Conservation (phyloP, 1,140 invertebrate genomes). For the Berghia stephanieae region DNA sequence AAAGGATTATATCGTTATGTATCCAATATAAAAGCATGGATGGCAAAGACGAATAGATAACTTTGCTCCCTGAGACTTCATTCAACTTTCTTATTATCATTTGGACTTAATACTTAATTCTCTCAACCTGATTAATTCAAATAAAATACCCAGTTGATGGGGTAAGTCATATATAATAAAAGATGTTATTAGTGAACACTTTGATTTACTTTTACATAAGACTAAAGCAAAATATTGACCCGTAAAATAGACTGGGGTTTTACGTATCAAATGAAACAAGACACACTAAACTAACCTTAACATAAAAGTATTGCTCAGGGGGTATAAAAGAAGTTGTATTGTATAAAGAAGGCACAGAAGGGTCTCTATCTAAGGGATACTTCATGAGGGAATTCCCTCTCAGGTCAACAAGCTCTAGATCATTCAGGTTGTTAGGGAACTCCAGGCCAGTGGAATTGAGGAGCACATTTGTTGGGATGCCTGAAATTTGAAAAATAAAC, state of each 20-base stretch:
- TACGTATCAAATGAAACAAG: conserved; percentile 12
- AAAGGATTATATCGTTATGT: no score
- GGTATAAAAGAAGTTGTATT: conserved; percentile 55
- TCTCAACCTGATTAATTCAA: no score
- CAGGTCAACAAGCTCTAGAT: conserved; percentile 69
- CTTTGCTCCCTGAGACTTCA: no score
- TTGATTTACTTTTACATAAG: background rate
- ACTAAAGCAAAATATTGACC: background rate
- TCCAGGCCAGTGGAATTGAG: conserved; percentile 68
- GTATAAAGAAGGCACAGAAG: conserved; percentile 64
- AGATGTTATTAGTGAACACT: no score
- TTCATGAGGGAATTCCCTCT: conserved; percentile 66
- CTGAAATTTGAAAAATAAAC: conserved; percentile 58
- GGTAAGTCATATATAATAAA: no score
- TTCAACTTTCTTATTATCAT: no score
- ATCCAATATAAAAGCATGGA: no score
- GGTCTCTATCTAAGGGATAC: conserved; percentile 61
- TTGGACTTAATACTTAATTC: no score
- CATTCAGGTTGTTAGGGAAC: conserved; percentile 60
- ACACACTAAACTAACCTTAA: conserved; percentile 64
- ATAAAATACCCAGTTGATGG: background rate
- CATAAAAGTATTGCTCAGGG: conserved; percentile 69
- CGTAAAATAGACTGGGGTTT: background rate
- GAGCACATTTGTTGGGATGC: conserved; percentile 68
- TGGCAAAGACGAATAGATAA: no score